Conservation (phyloP, 1,140 invertebrate species). For the Heliconius nattereri region DNA sequence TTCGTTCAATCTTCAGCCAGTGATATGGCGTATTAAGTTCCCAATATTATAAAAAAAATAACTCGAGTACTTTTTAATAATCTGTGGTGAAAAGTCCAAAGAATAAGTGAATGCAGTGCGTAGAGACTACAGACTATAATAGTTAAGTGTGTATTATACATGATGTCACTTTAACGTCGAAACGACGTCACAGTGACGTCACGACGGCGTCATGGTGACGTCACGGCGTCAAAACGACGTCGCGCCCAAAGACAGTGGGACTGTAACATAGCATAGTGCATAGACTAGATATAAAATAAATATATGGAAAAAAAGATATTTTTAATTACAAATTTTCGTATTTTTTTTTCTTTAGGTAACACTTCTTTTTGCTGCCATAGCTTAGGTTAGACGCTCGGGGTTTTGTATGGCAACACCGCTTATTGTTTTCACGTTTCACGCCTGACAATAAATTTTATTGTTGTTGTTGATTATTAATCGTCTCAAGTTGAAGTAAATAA, state of each 20-base stretch:
- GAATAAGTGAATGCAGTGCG: constrained; percentile 46
- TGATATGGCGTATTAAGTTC: background rate
- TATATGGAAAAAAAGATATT: constrained; percentile 72
- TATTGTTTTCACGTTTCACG: constrained; percentile 33
- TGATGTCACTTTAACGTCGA: constrained; percentile 22
- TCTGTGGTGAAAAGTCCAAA: constrained; percentile 42
- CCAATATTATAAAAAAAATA: background rate
- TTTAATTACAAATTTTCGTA: constrained; percentile 74
- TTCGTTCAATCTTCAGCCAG: background rate
- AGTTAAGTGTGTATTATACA: constrained; percentile 67
- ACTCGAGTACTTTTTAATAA: constrained; percentile 4
- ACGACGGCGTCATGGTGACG: background rate
- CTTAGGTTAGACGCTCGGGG: constrained; percentile 58
- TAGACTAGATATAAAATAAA: constrained; percentile 61
- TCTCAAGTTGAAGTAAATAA: background rate
- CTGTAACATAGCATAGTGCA: constrained; percentile 68
- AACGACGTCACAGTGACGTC: background rate
- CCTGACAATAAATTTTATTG: constrained; percentile 60
- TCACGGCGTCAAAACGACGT: background rate
- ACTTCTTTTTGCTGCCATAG: constrained; percentile 65
- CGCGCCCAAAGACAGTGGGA: constrained; percentile 51
- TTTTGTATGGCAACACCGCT: constrained; percentile 47
- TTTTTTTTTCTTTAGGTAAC: background rate
- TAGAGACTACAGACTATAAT: constrained; percentile 56
- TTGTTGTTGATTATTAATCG: background rate